Percentiles rank a stretch among this genome's conserved stretches.
These are phyloP conservation scores for Acrossocheilus fasciatus DNA, from an alignment of 2,797 vertebrate species.

Conservation along the genomic window DNA sequence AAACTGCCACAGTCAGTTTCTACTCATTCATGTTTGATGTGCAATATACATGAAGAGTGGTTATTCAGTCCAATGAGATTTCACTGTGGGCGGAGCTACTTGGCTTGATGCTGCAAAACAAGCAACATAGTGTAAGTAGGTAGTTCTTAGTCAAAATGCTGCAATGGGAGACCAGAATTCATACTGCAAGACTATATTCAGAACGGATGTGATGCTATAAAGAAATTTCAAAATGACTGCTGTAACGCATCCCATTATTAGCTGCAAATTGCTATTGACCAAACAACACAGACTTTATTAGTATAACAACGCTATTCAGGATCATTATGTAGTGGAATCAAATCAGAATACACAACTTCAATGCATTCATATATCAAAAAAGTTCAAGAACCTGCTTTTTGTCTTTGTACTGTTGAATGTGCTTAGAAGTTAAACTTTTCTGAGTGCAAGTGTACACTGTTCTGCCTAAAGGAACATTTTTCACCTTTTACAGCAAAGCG, in stretches of 20 bases:
- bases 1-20: not conserved
- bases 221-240: not conserved
- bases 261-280: not conserved
- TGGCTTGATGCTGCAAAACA: not conserved
- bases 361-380: not conserved
- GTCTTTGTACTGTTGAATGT: not conserved
- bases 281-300: not conserved
- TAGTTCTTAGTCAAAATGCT: not conserved
- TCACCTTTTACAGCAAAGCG: slow-evolving; percentile 13
- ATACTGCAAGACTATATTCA: not conserved
- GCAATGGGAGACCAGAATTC: not conserved
- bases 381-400: not conserved
- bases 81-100: not conserved
- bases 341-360: not conserved
- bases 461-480: not conserved
- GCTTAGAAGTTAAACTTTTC: slow-evolving; percentile 13
- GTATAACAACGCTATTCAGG: not conserved
- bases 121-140: not conserved
- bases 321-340: not conserved
- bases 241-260: not conserved
- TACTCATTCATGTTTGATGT: not conserved
- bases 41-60: not conserved
- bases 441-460: not conserved
- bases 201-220: not conserved
- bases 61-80: not conserved